Evolutionary conservation across 1,140 invertebrate genomes (phyloP).

Genomic region (Drosophila arizonae): DNA sequence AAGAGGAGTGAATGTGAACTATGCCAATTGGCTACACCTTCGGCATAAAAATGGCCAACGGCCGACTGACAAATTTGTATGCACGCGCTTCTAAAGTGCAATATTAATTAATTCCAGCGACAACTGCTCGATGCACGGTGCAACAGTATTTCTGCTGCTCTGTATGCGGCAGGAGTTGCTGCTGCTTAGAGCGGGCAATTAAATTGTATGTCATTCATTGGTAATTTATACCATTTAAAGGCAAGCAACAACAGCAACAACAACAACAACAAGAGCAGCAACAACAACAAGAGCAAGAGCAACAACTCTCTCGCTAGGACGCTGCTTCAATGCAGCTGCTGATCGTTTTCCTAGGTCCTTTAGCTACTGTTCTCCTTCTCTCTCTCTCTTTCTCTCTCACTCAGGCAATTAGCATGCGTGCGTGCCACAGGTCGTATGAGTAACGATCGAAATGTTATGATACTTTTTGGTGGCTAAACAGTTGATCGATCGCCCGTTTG

Average conservation of each 20-base stretch:
- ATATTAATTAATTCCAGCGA: slow-evolving; percentile 82
- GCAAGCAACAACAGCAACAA: slow-evolving; percentile 49
- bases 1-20: slow-evolving; percentile 70
- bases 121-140: slow-evolving; percentile 40
- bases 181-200: slow-evolving; percentile 75
- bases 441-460: slow-evolving; percentile 24
- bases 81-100: slow-evolving; percentile 81
- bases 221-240: slow-evolving; percentile 82
- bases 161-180: slow-evolving; percentile 49
- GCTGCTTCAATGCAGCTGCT: background rate
- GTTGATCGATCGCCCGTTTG: slow-evolving; percentile 59
- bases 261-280: slow-evolving; percentile 23
- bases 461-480: slow-evolving; percentile 25
- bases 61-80: slow-evolving; percentile 80
- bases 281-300: slow-evolving; percentile 10
- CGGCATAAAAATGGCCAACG: slow-evolving; percentile 52
- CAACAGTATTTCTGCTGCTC: slow-evolving; percentile 52
- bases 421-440: slow-evolving; percentile 46
- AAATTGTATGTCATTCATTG: slow-evolving; percentile 83
- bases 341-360: background rate
- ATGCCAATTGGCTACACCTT: slow-evolving; percentile 78
- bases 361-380: background rate
- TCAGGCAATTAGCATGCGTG: slow-evolving; percentile 52
- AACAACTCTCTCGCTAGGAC: slow-evolving; percentile 38
- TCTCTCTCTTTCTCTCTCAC: too few relatives aligned